Evolutionary conservation across 2,888 invertebrate species (phyloP).

Genomic region (Teinopalpus imperialis): DNA sequence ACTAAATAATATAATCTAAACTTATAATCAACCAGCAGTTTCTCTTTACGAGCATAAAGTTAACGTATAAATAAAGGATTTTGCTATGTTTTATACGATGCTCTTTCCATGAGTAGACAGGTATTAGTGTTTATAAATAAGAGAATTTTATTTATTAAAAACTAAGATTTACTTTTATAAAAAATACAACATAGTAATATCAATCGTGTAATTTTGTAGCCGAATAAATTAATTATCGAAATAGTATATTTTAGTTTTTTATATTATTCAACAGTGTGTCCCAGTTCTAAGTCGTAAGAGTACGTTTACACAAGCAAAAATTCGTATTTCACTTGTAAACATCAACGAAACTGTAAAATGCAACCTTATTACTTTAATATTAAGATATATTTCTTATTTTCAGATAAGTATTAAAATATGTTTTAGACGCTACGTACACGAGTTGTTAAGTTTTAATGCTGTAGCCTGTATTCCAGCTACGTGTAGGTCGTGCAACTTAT

Average conservation of each 20-base stretch:
- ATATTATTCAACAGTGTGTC: conserved; percentile 5
- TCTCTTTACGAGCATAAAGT: too few relatives aligned
- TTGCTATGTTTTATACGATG: too few relatives aligned
- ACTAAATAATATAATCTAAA: too few relatives aligned
- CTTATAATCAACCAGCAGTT: too few relatives aligned
- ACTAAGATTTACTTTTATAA: too few relatives aligned
- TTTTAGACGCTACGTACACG: conserved; percentile 16
- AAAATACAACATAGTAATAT: too few relatives aligned
- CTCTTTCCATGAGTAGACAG: too few relatives aligned
- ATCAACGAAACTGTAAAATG: background rate
- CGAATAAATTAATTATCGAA: too few relatives aligned
- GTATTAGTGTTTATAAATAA: too few relatives aligned
- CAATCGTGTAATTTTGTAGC: too few relatives aligned
- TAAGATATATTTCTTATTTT: background rate
- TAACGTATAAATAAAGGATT: too few relatives aligned
- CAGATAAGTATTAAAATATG: conserved; percentile 7
- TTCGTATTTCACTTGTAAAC: conserved; percentile 14
- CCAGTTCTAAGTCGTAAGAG: conserved; percentile 20
- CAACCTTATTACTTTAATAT: background rate
- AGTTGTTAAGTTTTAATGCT: conserved; percentile 37
- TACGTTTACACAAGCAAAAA: conserved; percentile 13
- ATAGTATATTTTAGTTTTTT: background rate
- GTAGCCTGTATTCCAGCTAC: conserved; percentile 28
- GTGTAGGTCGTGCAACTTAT: conserved; percentile 34
- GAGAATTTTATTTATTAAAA: too few relatives aligned